Base-by-base conservation (phyloP, 2,113 vertebrate genomes). In the Eulemur rufifrons region DNA sequence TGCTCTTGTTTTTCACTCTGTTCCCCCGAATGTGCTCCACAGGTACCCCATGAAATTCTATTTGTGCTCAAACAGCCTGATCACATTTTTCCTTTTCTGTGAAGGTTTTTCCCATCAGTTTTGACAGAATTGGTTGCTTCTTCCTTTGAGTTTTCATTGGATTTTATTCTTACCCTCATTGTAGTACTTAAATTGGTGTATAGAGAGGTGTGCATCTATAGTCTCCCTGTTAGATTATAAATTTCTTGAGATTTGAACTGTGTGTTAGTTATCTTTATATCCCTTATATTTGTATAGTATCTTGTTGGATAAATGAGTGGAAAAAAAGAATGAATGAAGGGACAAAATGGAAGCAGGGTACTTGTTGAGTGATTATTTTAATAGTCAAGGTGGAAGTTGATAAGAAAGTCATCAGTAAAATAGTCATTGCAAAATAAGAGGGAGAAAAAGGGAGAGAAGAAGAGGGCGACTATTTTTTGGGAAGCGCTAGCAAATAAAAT, bases 351-450 rank as follows among this genome's bases (percentile, higher is more conserved):
- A 91, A n/a, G 27, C 21, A 66, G 27, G 4, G 18, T 87, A 42
- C 29, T 88, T 34, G 25, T 64, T 52, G n/a, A 59, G 27, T 47
- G 64, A 86, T 86, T 34, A 47, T 81, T 96, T 94, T 76, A 76
- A 39, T 45, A n/a, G 66, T 71, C 42, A 94, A 74, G 9, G 34
- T 77, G 21, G 17, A 20, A 69, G 32, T 20, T 74, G 47, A 47
- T 68, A 88, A 86, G 47, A 21, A 66, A 29, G 42, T 86, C 21
- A 42, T 56, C 9, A 78, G 20, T 25, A 63, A 81, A 94, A 23
- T 59, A 81, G 21, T 77, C 68, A 69, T 39, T 89, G 90, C 64
- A 76, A 92, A 94, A 92, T 12, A 85, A 92, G 45, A 93, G 29
- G 78, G 47, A 68, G 18, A 27, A 86, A 68, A 39, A 85, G 54